Evolutionary conservation across 2,797 vertebrate genomes (phyloP).

Genomic region (Pangasius sanitwongsei): DNA sequence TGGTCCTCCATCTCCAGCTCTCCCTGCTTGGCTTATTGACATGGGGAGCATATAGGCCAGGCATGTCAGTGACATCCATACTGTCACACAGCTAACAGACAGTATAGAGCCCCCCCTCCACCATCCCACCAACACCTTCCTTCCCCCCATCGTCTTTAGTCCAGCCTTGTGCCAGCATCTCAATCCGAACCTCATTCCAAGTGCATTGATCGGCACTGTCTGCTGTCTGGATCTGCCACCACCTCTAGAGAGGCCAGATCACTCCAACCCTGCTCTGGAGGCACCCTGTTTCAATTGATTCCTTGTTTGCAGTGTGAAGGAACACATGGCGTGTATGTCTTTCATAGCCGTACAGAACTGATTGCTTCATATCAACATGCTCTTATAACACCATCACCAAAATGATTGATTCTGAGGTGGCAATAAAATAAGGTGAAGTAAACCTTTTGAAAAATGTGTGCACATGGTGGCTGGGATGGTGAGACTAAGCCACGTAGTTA

Average conservation of each 20-base stretch:
- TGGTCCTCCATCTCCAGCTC: constrained; percentile 13
- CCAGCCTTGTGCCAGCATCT: constrained; percentile 13
- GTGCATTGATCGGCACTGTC: constrained; percentile 64
- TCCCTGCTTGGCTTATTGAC: constrained; percentile 39
- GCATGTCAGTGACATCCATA: constrained; percentile 31
- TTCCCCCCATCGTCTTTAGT: constrained; percentile 3
- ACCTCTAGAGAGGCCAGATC: constrained; percentile 53
- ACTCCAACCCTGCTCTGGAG: constrained; percentile 42
- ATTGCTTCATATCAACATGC: constrained; percentile 49
- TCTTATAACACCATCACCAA: constrained; percentile 15
- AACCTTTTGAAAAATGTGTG: constrained; percentile 13
- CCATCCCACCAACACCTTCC: constrained; percentile 52
- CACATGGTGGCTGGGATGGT: constrained; percentile 17
- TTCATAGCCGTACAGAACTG: constrained; percentile 37
- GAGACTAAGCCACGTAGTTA: background rate
- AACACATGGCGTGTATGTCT: constrained; percentile 35
- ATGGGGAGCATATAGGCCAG: constrained; percentile 21
- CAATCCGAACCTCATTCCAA: constrained; percentile 61
- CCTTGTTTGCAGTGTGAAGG: constrained; percentile 38
- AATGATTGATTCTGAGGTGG: constrained; percentile 23
- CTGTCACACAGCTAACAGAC: constrained; percentile 52
- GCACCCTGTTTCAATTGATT: constrained; percentile 69
- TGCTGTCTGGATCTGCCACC: constrained; percentile 52
- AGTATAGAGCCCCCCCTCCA: constrained; percentile 54
- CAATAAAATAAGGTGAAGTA: constrained; percentile 34